Evolutionary conservation across 2,888 invertebrate species (phyloP).

Genomic region (Hypomecis punctinalis): DNA sequence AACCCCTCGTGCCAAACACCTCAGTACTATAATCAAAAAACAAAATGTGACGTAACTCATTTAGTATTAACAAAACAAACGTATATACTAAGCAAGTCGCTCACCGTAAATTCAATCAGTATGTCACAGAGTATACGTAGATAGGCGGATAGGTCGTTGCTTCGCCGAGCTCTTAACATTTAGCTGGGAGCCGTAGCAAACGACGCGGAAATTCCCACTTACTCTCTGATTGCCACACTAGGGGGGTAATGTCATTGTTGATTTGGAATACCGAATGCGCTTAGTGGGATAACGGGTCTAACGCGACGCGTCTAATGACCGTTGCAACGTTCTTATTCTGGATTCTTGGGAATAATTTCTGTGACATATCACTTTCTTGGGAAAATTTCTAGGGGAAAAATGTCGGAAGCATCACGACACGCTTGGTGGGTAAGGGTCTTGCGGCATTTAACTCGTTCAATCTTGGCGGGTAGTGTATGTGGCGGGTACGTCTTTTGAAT

Average conservation of each 20-base stretch:
- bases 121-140: conserved; percentile 49
- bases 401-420: too few species aligned
- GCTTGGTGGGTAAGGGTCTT: too few species aligned
- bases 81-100: conserved; percentile 24
- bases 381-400: too few species aligned
- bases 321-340: conserved; percentile 49
- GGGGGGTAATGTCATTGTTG: conserved; percentile 82
- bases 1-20: too few species aligned
- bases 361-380: too few species aligned
- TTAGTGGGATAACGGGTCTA: conserved; percentile 66
- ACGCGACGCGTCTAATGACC: conserved; percentile 53
- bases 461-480: too few species aligned
- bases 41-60: too few species aligned
- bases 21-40: too few species aligned
- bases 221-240: conserved; percentile 83
- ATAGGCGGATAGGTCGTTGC: conserved; percentile 53
- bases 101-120: conserved; percentile 46
- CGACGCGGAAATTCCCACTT: conserved; percentile 84
- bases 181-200: conserved; percentile 78
- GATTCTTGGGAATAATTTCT: conserved; percentile 3
- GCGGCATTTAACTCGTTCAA: too few species aligned
- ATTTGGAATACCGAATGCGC: conserved; percentile 79
- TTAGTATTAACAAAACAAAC: conserved; percentile 7
- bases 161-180: conserved; percentile 79
- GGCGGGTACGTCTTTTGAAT: too few species aligned